A percentile compares a stretch with the other conserved stretches of the same genome.
Evolutionary conservation across 1,140 invertebrate species (phyloP).

Genomic region (Drosophila elegans): DNA sequence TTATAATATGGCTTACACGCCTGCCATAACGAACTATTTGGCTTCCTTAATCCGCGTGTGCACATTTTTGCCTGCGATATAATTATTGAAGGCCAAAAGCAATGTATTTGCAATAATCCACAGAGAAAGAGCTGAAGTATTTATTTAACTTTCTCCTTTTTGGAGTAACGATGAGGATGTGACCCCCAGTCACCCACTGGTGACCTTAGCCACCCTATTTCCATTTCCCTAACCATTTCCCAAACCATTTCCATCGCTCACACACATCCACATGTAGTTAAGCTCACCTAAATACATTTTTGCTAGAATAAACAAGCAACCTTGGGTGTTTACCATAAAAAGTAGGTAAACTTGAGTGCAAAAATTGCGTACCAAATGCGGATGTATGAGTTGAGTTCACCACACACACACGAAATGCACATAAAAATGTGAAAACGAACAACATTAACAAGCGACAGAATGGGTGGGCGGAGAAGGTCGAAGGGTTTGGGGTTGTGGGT

Average conservation of each 20-base stretch:
- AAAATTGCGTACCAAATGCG: slow-evolving; percentile 73
- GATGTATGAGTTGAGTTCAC: slow-evolving; percentile 50
- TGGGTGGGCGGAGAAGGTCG: neutral
- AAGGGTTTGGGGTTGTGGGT: slow-evolving; percentile 10
- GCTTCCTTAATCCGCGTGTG: slow-evolving; percentile 37
- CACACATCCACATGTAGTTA: slow-evolving; percentile 64
- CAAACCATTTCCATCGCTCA: slow-evolving; percentile 25
- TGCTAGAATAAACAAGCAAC: slow-evolving; percentile 83
- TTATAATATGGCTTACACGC: slow-evolving; percentile 44
- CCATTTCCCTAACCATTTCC: slow-evolving; percentile 19
- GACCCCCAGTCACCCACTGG: slow-evolving; percentile 17
- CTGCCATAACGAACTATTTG: slow-evolving; percentile 40
- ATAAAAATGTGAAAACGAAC: slow-evolving; percentile 78
- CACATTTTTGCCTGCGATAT: slow-evolving; percentile 15
- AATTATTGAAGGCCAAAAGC: slow-evolving; percentile 39
- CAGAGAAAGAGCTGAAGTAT: slow-evolving; percentile 18
- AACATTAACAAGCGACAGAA: slow-evolving; percentile 47
- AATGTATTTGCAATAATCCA: slow-evolving; percentile 30
- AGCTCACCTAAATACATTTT: slow-evolving; percentile 83
- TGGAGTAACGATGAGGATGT: slow-evolving; percentile 27
- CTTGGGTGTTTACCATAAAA: slow-evolving; percentile 83
- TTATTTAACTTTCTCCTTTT: slow-evolving; percentile 43
- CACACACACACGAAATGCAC: slow-evolving; percentile 73
- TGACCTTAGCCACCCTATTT: slow-evolving; percentile 18
- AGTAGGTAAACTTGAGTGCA: slow-evolving; percentile 83